A percentile compares a stretch with the other conserved stretches of the same genome.
These are phyloP conservation scores for Eledona agricola DNA, from an alignment of 2,888 invertebrate genomes.

Conservation along the genomic window DNA sequence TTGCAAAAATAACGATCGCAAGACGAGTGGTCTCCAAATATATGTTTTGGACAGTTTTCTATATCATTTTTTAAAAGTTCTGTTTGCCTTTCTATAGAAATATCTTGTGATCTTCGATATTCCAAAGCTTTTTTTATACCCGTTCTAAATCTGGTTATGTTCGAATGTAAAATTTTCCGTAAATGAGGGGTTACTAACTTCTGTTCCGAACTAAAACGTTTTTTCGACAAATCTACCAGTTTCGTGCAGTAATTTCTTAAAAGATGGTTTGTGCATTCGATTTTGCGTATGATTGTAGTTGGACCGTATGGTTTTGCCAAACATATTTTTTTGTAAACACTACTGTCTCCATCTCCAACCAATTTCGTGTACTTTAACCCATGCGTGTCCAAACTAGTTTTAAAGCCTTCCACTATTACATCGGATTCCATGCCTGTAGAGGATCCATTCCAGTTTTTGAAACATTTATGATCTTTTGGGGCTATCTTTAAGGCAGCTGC, in stretches of 20 bases:
- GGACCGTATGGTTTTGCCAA: conserved; percentile 25
- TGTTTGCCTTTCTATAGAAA: not conserved
- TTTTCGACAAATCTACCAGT: conserved; percentile 10
- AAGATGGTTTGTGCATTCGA: conserved; percentile 36
- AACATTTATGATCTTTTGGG: conserved; percentile 27
- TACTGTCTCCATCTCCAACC: conserved; percentile 34
- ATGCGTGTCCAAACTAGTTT: conserved; percentile 29
- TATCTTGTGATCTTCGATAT: not conserved
- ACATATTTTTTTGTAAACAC: conserved; percentile 18
- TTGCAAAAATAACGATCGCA: conserved; percentile 6
- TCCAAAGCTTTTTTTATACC: conserved; percentile 6
- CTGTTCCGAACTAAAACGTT: not conserved
- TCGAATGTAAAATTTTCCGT: not conserved
- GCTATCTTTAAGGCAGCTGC: not conserved
- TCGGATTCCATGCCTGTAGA: conserved; percentile 38
- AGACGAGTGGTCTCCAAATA: conserved; percentile 3
- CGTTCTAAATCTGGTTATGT: not conserved
- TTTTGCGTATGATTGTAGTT: conserved; percentile 25
- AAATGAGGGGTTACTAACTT: conserved; percentile 1
- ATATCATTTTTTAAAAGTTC: conserved; percentile 2
- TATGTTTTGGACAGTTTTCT: conserved; percentile 6
- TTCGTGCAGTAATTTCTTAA: conserved; percentile 31
- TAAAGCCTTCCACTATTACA: conserved; percentile 39
- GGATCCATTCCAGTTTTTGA: conserved; percentile 35
- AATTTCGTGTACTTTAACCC: conserved; percentile 35